Percentiles rank a stretch among this genome's conserved stretches.
These are phyloP conservation scores for Antrozous pallidus DNA, from an alignment of 2,797 vertebrate genomes.

Conservation along the genomic window DNA sequence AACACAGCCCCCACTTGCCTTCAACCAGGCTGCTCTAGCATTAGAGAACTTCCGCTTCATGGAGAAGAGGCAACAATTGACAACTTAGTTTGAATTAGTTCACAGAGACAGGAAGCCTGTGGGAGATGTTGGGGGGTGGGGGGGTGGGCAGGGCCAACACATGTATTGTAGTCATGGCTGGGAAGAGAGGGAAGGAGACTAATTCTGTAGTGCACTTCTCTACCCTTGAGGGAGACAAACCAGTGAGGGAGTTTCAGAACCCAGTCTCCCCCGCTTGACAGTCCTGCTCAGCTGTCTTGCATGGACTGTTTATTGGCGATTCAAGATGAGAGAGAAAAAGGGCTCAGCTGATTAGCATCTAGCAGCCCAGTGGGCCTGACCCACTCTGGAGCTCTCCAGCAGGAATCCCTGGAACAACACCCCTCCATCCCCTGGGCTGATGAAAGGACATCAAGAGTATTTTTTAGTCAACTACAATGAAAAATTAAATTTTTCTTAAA, in stretches of 20 bases:
- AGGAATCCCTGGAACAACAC: neutral
- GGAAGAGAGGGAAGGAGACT: neutral
- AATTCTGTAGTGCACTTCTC: neutral
- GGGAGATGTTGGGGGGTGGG: neutral
- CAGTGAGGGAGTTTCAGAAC: neutral
- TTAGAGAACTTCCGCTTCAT: neutral
- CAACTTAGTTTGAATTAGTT: neutral
- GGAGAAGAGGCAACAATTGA: neutral
- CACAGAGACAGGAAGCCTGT: neutral
- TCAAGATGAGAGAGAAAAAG: neutral
- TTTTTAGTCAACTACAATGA: neutral
- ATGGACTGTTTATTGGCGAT: neutral
- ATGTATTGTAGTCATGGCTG: neutral
- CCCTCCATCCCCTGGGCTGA: neutral
- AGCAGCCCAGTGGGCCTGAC: neutral
- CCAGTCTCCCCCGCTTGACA: neutral
- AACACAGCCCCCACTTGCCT: no score
- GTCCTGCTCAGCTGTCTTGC: neutral
- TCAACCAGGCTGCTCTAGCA: neutral
- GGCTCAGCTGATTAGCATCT: neutral
- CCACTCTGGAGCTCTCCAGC: neutral
- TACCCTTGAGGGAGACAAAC: neutral
- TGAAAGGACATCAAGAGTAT: neutral
- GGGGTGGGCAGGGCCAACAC: neutral
- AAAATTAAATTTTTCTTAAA: neutral